phyloP scores from a whole-genome alignment of 2,113 vertebrate genomes.

The Azemiops feae region DNA sequence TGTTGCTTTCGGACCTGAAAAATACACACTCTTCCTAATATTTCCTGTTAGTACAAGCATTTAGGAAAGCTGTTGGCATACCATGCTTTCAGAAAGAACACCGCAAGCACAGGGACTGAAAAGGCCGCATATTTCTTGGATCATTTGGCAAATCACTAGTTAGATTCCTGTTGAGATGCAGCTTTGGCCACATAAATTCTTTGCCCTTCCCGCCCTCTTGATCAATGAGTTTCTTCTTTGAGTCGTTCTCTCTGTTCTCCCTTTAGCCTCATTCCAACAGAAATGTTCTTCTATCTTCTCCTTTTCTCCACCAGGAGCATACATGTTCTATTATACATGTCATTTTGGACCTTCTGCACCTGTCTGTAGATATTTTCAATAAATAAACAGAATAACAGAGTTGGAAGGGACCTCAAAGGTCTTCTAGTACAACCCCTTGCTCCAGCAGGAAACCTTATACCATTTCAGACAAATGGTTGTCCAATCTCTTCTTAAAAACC shows the following conservation, averaged over 20 bases:
- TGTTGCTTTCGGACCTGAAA: conserved; percentile 49
- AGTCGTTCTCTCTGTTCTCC: neutral
- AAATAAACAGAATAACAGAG: neutral
- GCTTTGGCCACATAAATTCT: neutral
- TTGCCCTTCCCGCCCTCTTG: neutral
- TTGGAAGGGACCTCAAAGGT: neutral
- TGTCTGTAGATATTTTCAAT: neutral
- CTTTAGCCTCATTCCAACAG: neutral
- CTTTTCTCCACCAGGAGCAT: neutral
- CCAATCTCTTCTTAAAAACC: neutral
- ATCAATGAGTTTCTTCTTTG: neutral
- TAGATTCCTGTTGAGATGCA: neutral
- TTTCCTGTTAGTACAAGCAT: conserved; percentile 50
- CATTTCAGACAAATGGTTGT: neutral
- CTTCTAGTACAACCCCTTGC: neutral
- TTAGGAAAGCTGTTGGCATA: conserved; percentile 58
- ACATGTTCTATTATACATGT: neutral
- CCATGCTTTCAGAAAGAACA: conserved; percentile 54
- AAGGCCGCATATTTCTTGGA: neutral
- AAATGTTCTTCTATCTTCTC: neutral
- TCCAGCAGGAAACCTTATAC: neutral
- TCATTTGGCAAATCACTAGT: neutral
- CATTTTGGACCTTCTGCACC: neutral
- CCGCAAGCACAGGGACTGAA: conserved; percentile 55
- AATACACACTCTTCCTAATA: conserved; percentile 50